Evolutionary conservation across 2,888 invertebrate genomes (phyloP).

Genomic region (Dilophus febrilis): DNA sequence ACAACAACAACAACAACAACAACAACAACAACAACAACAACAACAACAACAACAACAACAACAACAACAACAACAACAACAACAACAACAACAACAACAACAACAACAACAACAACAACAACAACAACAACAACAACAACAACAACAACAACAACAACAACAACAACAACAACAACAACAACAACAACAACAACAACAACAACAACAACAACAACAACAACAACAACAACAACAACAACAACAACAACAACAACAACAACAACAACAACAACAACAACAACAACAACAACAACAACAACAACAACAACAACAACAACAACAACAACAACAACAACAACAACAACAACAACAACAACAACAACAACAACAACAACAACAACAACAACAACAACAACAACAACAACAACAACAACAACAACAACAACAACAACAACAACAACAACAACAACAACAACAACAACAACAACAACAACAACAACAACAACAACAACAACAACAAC

Average conservation of each 20-base stretch:
- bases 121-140: neutral
- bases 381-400: too few relatives aligned
- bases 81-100: neutral
- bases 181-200: neutral
- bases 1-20: neutral
- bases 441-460: too few relatives aligned
- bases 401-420: too few relatives aligned
- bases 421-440: too few relatives aligned
- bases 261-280: neutral
- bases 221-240: neutral
- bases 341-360: too few relatives aligned
- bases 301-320: too few relatives aligned
- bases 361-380: too few relatives aligned
- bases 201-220: neutral
- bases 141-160: neutral
- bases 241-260: neutral
- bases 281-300: too few relatives aligned
- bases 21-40: neutral
- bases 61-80: neutral
- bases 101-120: neutral
- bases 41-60: neutral
- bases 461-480: too few relatives aligned
- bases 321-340: too few relatives aligned
- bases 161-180: neutral
- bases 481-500: too few relatives aligned